Evolutionary conservation across 1,140 invertebrate species (phyloP).

Genomic region (Drosophila bocki): DNA sequence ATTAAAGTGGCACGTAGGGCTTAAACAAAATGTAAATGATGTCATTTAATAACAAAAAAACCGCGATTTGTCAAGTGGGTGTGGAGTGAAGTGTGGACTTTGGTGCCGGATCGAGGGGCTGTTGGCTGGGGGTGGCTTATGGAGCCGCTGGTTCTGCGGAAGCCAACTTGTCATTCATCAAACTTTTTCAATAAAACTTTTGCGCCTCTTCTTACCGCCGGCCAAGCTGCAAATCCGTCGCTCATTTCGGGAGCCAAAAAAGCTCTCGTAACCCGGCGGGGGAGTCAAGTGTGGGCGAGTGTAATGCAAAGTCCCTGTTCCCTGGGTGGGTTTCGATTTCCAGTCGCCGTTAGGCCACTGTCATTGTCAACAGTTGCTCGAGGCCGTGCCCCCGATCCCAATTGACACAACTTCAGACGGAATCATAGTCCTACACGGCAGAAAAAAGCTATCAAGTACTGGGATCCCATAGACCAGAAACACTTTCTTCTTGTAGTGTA

Average conservation of each 20-base stretch:
- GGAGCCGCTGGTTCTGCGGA: constrained; percentile 9
- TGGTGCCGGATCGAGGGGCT: neutral
- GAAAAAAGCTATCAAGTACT: neutral
- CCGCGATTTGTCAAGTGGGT: constrained; percentile 17
- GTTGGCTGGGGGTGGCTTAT: neutral
- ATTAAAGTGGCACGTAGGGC: constrained; percentile 15
- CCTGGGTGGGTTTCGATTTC: constrained; percentile 40
- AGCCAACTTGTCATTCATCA: constrained; percentile 75
- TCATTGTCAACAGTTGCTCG: constrained; percentile 46
- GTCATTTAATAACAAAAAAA: constrained; percentile 45
- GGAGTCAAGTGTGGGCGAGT: constrained; percentile 14
- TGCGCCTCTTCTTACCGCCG: constrained; percentile 40
- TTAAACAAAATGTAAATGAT: constrained; percentile 43
- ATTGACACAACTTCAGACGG: constrained; percentile 2
- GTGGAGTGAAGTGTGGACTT: neutral
- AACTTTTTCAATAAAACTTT: constrained; percentile 83
- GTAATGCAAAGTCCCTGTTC: constrained; percentile 43
- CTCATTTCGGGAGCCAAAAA: constrained; percentile 46
- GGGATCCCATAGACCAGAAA: neutral
- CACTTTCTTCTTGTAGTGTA: neutral
- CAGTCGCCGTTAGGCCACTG: constrained; percentile 14
- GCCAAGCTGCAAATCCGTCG: constrained; percentile 63
- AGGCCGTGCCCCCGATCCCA: constrained; percentile 4
- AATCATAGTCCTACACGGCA: neutral
- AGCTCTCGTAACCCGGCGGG: neutral